Evolutionary conservation across 2,888 invertebrate species (phyloP).

Genomic region (Lasioglossum zephyrum): DNA sequence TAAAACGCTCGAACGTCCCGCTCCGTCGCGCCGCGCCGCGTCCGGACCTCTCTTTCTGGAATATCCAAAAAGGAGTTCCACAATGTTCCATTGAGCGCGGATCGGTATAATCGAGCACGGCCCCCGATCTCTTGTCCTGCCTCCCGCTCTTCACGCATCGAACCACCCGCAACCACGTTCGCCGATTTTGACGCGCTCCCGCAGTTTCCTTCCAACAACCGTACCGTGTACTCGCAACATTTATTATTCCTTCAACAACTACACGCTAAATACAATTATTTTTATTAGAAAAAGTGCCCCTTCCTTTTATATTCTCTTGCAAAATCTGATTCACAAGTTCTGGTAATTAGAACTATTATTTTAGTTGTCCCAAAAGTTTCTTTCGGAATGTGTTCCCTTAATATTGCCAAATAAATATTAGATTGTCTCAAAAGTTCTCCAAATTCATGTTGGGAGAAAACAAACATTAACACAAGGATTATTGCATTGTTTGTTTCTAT

Average conservation of each 20-base stretch:
- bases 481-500: too few relatives aligned
- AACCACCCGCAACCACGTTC: constrained; percentile 41
- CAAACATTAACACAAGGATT: too few relatives aligned
- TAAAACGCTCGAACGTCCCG: constrained; percentile 61
- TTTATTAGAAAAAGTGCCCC: background rate
- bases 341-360: too few relatives aligned
- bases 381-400: too few relatives aligned
- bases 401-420: too few relatives aligned
- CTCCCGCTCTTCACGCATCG: constrained; percentile 21
- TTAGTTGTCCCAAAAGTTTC: too few relatives aligned
- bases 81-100: constrained; percentile 74
- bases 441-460: too few relatives aligned
- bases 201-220: background rate
- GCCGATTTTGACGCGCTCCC: constrained; percentile 34
- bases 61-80: constrained; percentile 70
- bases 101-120: constrained; percentile 75
- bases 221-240: background rate
- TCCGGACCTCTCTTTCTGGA: constrained; percentile 30
- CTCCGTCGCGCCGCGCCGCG: constrained; percentile 7
- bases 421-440: too few relatives aligned
- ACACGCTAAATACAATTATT: background rate
- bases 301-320: background rate
- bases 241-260: background rate
- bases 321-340: background rate
- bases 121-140: constrained; percentile 42